Evolutionary conservation across 92 coral and sea anemone genomes (phyloP).

Genomic region (Zoanthus sansibaricus): DNA sequence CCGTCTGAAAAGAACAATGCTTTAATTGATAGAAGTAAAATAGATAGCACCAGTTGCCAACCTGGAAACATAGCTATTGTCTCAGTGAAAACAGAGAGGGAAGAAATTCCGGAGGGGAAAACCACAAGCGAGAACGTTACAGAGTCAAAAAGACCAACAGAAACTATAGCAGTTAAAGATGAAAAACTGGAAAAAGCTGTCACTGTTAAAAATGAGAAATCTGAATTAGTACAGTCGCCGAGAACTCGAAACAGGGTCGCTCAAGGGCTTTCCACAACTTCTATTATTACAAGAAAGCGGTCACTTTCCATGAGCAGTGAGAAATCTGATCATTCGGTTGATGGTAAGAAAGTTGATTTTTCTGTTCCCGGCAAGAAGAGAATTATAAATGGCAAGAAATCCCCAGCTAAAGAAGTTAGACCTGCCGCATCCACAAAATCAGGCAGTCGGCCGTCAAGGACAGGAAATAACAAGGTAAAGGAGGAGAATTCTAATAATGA

Average conservation of each 20-base stretch:
- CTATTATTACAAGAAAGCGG: slow-evolving; percentile 40
- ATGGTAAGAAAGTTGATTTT: slow-evolving; percentile 5
- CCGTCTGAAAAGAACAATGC: slow-evolving; percentile 4
- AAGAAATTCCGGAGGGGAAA: neutral
- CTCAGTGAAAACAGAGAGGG: neutral
- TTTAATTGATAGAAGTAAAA: neutral
- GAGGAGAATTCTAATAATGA: slow-evolving; percentile 18
- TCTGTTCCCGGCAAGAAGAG: slow-evolving; percentile 2
- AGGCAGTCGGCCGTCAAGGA: neutral
- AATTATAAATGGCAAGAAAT: slow-evolving; percentile 1
- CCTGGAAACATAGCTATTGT: neutral
- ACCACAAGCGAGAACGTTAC: neutral
- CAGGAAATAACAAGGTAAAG: neutral
- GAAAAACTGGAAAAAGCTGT: slow-evolving; percentile 9
- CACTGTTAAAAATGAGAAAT: slow-evolving; percentile 1
- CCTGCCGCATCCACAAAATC: neutral
- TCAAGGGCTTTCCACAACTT: neutral
- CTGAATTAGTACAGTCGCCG: slow-evolving; percentile 21
- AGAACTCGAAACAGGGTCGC: slow-evolving; percentile 33
- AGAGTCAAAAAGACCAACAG: neutral
- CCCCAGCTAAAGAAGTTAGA: neutral
- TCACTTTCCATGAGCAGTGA: slow-evolving; percentile 44
- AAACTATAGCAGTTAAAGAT: neutral
- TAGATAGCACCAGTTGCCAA: neutral
- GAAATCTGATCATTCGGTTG: slow-evolving; percentile 28